phyloP scores from a whole-genome alignment of 2,113 vertebrate species.

The Gobius niger region DNA sequence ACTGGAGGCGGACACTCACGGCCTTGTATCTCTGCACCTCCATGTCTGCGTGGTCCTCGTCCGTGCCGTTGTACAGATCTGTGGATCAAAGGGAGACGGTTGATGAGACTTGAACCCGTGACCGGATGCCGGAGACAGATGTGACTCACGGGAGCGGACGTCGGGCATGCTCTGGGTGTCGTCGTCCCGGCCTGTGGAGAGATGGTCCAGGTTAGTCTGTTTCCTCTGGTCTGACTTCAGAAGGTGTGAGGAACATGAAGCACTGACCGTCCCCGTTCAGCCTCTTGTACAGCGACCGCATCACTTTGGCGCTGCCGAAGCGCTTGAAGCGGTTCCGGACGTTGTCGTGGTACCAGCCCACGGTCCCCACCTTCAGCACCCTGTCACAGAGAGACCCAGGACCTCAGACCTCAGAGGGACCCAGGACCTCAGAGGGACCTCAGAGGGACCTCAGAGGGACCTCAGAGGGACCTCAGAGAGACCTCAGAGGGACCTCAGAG shows the following conservation, averaged over 20 bases:
- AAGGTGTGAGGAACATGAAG: no score
- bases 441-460: no score
- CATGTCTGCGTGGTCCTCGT: slow-evolving; percentile 67
- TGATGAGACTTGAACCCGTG: background rate
- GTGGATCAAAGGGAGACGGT: background rate
- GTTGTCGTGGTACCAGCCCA: slow-evolving; percentile 91
- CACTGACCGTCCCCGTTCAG: slow-evolving; percentile 76
- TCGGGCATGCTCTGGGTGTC: slow-evolving; percentile 79
- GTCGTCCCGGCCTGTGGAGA: slow-evolving; percentile 61
- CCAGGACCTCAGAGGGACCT: no score
- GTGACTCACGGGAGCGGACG: slow-evolving; percentile 70
- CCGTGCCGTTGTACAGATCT: slow-evolving; percentile 65
- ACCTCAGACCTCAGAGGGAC: no score
- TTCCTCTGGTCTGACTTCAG: no score
- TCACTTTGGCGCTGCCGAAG: slow-evolving; percentile 92
- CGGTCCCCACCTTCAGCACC: slow-evolving; percentile 85
- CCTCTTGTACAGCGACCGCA: slow-evolving; percentile 86
- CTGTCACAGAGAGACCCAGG: slow-evolving; percentile 65
- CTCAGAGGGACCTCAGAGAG: no score
- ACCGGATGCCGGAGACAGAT: no score
- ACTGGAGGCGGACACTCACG: slow-evolving; percentile 57
- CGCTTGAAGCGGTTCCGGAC: slow-evolving; percentile 88
- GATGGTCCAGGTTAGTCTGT: no score
- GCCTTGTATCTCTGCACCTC: slow-evolving; percentile 77
- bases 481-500: no score